Percentiles rank a stretch among this genome's conserved stretches.
Conservation (phyloP, 92 coral and sea anemone species). For the Phenganax subtilis region DNA sequence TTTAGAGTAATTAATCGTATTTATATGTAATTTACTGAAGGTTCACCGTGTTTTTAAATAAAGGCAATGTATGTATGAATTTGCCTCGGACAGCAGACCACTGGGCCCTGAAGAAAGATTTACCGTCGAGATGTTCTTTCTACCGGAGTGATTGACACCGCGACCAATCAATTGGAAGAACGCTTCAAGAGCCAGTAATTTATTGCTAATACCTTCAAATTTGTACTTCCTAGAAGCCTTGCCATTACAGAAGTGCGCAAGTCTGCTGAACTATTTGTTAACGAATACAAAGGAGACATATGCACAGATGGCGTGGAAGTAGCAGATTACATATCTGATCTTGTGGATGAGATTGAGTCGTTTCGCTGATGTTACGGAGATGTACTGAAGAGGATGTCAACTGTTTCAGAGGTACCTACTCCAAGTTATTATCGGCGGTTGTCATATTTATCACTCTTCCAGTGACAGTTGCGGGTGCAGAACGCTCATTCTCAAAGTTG, state of each 20-base stretch:
- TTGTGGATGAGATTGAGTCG: constrained; percentile 4
- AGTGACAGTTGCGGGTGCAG: background rate
- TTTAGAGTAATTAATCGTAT: too few relatives aligned
- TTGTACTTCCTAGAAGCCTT: background rate
- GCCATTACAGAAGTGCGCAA: constrained; percentile 3
- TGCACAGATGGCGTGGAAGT: constrained; percentile 12
- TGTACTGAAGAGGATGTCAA: constrained; percentile 7
- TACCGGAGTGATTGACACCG: constrained; percentile 1
- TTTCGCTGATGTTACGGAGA: background rate
- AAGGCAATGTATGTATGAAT: too few relatives aligned
- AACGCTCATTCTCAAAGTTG: constrained; percentile 4
- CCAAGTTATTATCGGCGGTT: constrained; percentile 1
- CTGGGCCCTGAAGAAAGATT: constrained; percentile 1
- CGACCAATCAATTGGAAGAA: constrained; percentile 3
- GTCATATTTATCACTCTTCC: constrained; percentile 3
- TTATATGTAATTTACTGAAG: too few relatives aligned
- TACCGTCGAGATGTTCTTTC: constrained; percentile 6
- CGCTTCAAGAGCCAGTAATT: background rate
- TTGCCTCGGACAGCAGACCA: constrained; percentile 9
- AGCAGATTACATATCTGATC: background rate
- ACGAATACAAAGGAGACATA: constrained; percentile 15
- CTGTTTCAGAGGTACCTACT: constrained; percentile 8
- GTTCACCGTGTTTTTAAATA: too few relatives aligned
- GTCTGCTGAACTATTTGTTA: background rate
- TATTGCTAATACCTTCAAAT: background rate